Evolutionary conservation across 1,140 invertebrate genomes (phyloP).

Genomic region (Scaptomyza hsui): DNA sequence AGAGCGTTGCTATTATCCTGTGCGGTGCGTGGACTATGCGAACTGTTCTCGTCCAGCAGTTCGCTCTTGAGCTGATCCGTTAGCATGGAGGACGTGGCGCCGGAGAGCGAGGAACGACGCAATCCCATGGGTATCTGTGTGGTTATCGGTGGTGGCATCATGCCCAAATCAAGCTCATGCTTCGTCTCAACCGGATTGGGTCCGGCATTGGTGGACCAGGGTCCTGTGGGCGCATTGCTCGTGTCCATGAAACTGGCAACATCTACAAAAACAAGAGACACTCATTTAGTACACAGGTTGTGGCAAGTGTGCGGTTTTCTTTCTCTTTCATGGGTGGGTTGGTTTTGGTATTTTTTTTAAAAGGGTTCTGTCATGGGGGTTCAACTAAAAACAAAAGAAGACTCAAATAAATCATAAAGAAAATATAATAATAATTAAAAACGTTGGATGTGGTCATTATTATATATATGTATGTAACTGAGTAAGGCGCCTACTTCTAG

Average conservation of each 20-base stretch:
- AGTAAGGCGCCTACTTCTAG: constrained; percentile 13
- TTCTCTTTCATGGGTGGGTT: background rate
- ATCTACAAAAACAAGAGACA: constrained; percentile 72
- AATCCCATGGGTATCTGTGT: constrained; percentile 85
- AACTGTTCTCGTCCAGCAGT: constrained; percentile 88
- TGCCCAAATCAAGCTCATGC: constrained; percentile 85
- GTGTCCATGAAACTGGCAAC: constrained; percentile 72
- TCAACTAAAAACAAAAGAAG: constrained; percentile 14
- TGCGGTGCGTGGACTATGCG: constrained; percentile 85
- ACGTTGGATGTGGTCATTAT: background rate
- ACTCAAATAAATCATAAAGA: constrained; percentile 8
- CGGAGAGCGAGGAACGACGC: constrained; percentile 85
- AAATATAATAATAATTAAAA: constrained; percentile 17
- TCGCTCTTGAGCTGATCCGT: constrained; percentile 88
- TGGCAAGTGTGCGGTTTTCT: constrained; percentile 29
- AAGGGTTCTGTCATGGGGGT: background rate
- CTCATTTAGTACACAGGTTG: constrained; percentile 52
- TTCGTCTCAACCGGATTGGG: constrained; percentile 75
- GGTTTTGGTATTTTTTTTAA: background rate
- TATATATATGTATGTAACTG: background rate
- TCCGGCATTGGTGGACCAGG: constrained; percentile 9
- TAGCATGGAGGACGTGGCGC: constrained; percentile 67
- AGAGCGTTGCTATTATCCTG: constrained; percentile 33
- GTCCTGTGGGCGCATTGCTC: constrained; percentile 37
- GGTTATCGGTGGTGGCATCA: constrained; percentile 87